These are phyloP conservation scores for Lucinisca nassula DNA, from an alignment of 2,888 invertebrate species.

Conservation along the genomic window DNA sequence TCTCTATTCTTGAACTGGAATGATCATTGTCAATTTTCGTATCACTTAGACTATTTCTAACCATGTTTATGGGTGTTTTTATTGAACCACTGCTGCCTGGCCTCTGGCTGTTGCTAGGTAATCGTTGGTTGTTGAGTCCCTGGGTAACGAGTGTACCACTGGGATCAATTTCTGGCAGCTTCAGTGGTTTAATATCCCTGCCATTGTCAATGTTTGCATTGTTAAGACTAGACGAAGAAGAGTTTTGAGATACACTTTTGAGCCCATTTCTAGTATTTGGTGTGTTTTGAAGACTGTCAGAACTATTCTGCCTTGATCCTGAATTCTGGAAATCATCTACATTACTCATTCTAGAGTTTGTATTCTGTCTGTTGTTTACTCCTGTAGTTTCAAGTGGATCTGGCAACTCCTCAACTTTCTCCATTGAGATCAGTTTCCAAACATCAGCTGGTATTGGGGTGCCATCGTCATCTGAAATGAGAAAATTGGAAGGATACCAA, in stretches of 20 bases:
- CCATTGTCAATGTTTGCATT: constrained; percentile 43
- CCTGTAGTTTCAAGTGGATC: constrained; percentile 24
- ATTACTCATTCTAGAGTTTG: neutral
- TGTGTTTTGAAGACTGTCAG: constrained; percentile 4
- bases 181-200: constrained; percentile 65
- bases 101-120: constrained; percentile 24
- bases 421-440: constrained; percentile 80
- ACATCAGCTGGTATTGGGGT: constrained; percentile 79
- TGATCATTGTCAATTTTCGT: constrained; percentile 39
- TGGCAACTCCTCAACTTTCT: constrained; percentile 64
- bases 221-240: constrained; percentile 59
- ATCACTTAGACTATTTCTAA: constrained; percentile 68
- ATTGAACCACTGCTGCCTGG: constrained; percentile 58
- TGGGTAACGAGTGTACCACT: constrained; percentile 80
- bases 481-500: no score
- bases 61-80: constrained; percentile 47
- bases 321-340: neutral
- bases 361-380: neutral
- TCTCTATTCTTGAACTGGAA: constrained; percentile 67
- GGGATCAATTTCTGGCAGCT: constrained; percentile 79
- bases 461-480: constrained; percentile 59
- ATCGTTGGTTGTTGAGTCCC: constrained; percentile 71
- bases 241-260: constrained; percentile 37
- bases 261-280: constrained; percentile 58
- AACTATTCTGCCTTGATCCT: neutral